These are phyloP conservation scores for Meda fulgida DNA, from an alignment of 2,797 vertebrate genomes.

Conservation along the genomic window DNA sequence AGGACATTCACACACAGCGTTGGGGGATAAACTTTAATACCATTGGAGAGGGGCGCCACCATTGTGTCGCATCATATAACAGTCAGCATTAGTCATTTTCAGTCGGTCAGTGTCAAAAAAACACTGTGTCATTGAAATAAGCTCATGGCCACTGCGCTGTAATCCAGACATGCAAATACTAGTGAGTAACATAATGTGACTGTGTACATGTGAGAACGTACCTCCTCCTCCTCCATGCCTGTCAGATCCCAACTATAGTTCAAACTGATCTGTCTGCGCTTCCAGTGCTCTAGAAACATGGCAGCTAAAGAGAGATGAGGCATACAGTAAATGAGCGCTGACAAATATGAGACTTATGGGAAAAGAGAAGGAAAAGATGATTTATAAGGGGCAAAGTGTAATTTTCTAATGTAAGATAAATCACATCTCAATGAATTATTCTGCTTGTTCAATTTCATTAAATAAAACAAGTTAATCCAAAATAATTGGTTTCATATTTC, in stretches of 20 bases:
- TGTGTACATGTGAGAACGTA: conserved; percentile 69
- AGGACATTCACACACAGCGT: conserved; percentile 6
- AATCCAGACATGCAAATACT: not conserved
- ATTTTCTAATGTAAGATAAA: not conserved
- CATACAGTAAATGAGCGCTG: conserved; percentile 17
- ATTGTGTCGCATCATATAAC: conserved; percentile 22
- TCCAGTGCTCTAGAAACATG: conserved; percentile 97
- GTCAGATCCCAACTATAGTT: conserved; percentile 96
- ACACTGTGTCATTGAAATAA: not conserved
- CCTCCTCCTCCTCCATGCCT: conserved; percentile 95
- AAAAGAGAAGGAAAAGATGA: conserved; percentile 7
- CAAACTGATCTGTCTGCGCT: conserved; percentile 92
- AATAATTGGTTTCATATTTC: not conserved
- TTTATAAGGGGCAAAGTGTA: not conserved
- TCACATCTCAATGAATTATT: not conserved
- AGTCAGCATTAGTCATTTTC: conserved; percentile 23
- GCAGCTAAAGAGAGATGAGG: conserved; percentile 78
- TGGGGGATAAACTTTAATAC: conserved; percentile 23
- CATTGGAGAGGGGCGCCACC: not conserved
- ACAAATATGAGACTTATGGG: not conserved
- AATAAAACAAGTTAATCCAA: not conserved
- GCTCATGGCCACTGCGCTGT: conserved; percentile 8
- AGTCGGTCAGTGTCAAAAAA: conserved; percentile 27
- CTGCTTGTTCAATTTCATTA: too few species aligned
- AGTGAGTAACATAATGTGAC: conserved; percentile 22